Evolutionary conservation across 1,140 invertebrate genomes (phyloP).

Genomic region (Drosophila nigrodunni): DNA sequence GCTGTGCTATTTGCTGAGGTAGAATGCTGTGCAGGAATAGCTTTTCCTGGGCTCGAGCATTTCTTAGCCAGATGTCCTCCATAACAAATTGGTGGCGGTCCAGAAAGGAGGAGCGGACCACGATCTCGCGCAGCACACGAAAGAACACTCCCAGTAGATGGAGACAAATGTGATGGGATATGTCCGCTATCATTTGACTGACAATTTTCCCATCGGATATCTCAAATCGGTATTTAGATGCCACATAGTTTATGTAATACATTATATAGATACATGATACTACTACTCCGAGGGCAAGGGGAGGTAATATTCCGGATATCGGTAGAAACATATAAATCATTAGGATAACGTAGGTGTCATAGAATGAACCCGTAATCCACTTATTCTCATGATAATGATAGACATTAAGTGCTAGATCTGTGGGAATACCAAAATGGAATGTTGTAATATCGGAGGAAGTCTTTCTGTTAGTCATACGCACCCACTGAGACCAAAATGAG

Average conservation of each 20-base stretch:
- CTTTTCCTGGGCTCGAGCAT: constrained; percentile 93
- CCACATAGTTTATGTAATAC: constrained; percentile 87
- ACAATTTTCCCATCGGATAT: not conserved
- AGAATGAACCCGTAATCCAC: constrained; percentile 86
- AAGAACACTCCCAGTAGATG: constrained; percentile 94
- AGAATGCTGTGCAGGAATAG: constrained; percentile 94
- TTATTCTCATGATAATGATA: constrained; percentile 84
- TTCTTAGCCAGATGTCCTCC: constrained; percentile 91
- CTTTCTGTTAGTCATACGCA: constrained; percentile 18
- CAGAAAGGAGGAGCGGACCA: constrained; percentile 93
- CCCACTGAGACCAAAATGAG: constrained; percentile 53
- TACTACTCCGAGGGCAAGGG: constrained; percentile 87
- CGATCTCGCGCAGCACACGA: constrained; percentile 93
- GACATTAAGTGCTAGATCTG: constrained; percentile 86
- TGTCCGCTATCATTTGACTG: constrained; percentile 86
- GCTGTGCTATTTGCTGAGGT: constrained; percentile 92
- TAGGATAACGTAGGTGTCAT: constrained; percentile 88
- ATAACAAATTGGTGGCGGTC: constrained; percentile 93
- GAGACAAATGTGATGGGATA: constrained; percentile 90
- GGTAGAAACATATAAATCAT: constrained; percentile 92
- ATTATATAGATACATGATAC: constrained; percentile 87
- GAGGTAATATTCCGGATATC: constrained; percentile 88
- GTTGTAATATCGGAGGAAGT: not conserved
- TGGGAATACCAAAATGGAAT: not conserved
- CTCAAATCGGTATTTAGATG: constrained; percentile 80